Evolutionary conservation across 2,797 vertebrate species (phyloP), one percentile per base, ranked within the genome.

Genomic region (Cyclura pinguis): DNA sequence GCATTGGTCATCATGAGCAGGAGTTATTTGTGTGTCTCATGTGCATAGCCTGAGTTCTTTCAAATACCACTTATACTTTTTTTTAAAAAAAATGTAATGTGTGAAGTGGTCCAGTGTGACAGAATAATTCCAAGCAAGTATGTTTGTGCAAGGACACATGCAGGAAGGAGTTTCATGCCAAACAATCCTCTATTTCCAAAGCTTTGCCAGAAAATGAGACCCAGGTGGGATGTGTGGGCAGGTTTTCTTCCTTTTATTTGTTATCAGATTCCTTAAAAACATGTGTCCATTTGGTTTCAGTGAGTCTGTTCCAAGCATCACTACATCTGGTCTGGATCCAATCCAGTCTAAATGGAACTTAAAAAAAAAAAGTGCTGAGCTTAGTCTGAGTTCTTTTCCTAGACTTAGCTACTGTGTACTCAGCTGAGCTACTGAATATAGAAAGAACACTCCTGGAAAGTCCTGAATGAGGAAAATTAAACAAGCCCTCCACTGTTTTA

Each of bases 371-470:
- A 47, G 3, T n/a, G n/a, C 18, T 57, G 59, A 47, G 14, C 16
- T 57, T 87, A 38, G 24, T 27, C 38, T 6, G 1, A 64, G 4
- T 62, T 78, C 35, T 85, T 92, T 94, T 32, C 18, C 64, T 90
- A 72, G 32, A 52, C 84, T 87, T 1, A 0, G 73, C 27, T 18
- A 74, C 22, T 24, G 1, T 0, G 0, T 24, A 10, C 13, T 6
- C 2, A 50, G 0, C 8, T 35, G 0, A 85, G 2, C 1, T 1
- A 83, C 2, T 91, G 29, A 42, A 69, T 52, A 82, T 55, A 69
- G 85, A 80, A 94, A 90, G 59, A 12, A 87, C 90, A 8, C 67
- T 84, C 6, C 1, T 55, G 74, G n/a, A 80, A 69, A 80, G 6
- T 78, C 47, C 16, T 69, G 83, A 57, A 78, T 52, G 13, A 78